These are phyloP conservation scores for Salvator merianae DNA, from an alignment of 2,113 vertebrate species.

Conservation along the genomic window DNA sequence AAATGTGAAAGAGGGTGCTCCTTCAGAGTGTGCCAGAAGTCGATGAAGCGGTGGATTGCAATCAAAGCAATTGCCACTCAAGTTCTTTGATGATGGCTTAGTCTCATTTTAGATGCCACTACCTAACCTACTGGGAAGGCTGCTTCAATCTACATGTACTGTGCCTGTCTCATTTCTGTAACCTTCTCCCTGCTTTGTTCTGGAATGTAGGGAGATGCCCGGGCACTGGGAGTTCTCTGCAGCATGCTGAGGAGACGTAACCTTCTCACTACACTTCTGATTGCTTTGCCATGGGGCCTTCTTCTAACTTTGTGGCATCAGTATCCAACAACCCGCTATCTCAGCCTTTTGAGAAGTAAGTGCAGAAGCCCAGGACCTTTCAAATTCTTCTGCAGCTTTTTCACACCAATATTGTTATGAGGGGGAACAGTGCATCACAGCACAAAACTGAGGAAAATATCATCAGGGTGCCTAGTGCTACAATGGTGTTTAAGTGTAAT, in stretches of 20 bases:
- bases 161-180: not conserved
- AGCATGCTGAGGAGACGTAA: slow-evolving; percentile 79
- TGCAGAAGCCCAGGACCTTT: slow-evolving; percentile 9
- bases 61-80: not conserved
- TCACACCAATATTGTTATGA: not conserved
- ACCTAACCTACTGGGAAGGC: too few relatives aligned
- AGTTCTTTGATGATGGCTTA: not conserved
- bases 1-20: not conserved
- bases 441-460: not conserved
- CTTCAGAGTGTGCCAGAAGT: not conserved
- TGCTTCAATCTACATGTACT: not conserved
- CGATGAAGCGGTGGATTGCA: not conserved
- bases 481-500: too few relatives aligned
- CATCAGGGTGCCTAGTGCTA: too few relatives aligned
- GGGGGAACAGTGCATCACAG: not conserved
- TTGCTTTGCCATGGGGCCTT: slow-evolving; percentile 75
- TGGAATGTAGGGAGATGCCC: slow-evolving; percentile 73
- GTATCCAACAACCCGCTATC: slow-evolving; percentile 74
- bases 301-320: slow-evolving; percentile 77
- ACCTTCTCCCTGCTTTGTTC: slow-evolving; percentile 20
- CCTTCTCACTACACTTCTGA: slow-evolving; percentile 77
- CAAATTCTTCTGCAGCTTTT: not conserved
- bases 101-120: not conserved
- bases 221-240: slow-evolving; percentile 64
- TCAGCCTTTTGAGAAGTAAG: slow-evolving; percentile 76